phyloP scores from a whole-genome alignment of 2,797 vertebrate genomes.

The Pantherophis alleghaniensis region DNA sequence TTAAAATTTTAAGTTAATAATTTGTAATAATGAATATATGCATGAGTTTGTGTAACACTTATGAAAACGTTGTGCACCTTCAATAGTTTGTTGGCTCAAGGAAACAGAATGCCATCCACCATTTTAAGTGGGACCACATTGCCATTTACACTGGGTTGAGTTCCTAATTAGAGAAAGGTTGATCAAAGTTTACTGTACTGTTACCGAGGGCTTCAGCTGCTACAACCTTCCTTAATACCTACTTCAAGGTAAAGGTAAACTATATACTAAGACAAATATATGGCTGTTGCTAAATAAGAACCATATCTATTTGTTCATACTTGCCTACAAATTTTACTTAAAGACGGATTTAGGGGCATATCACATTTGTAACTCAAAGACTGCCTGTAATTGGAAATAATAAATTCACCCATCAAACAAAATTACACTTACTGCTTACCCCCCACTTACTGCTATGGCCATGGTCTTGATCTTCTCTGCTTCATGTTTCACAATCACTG shows the following conservation, averaged over 20 bases:
- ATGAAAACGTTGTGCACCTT: not conserved
- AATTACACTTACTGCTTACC: no score
- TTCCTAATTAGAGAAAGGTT: not conserved
- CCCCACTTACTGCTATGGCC: not conserved
- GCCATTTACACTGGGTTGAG: not conserved
- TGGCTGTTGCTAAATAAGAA: not conserved
- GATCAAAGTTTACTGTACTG: not conserved
- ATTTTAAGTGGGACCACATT: not conserved
- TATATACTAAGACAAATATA: not conserved
- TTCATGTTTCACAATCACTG: not conserved
- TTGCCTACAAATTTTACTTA: not conserved
- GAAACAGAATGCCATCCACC: not conserved
- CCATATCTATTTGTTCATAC: not conserved
- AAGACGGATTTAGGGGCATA: not conserved
- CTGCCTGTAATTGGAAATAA: not conserved
- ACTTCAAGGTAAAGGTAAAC: not conserved
- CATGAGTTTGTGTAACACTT: not conserved
- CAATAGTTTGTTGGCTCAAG: not conserved
- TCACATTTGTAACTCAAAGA: not conserved
- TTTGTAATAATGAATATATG: not conserved
- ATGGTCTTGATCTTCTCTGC: not conserved
- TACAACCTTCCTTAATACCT: not conserved
- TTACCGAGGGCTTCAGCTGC: not conserved
- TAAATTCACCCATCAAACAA: not conserved
- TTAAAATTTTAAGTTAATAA: not conserved